These are phyloP conservation scores for Oostethus manadensis DNA, from an alignment of 2,113 vertebrate species.

Conservation along the genomic window DNA sequence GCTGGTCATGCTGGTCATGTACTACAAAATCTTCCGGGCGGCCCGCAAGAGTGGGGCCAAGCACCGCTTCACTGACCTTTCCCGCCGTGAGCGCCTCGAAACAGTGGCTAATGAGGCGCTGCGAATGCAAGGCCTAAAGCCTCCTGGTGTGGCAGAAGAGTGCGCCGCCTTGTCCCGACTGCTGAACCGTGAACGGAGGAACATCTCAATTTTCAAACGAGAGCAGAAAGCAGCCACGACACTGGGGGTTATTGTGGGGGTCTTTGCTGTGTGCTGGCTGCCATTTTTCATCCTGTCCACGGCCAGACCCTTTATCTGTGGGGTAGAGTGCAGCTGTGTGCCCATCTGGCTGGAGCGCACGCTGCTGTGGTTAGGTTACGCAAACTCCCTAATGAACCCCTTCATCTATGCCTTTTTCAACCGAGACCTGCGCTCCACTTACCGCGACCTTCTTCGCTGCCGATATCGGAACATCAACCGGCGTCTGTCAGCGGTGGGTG, in stretches of 20 bases:
- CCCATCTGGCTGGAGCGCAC: conserved; percentile 78
- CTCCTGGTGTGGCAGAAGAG: conserved; percentile 66
- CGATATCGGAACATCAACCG: conserved; percentile 80
- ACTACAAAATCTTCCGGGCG: conserved; percentile 79
- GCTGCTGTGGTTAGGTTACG: conserved; percentile 76
- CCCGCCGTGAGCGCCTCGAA: conserved; percentile 58
- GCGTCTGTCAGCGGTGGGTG: conserved; percentile 74
- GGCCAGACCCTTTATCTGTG: conserved; percentile 75
- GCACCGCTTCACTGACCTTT: conserved; percentile 70
- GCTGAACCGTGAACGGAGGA: conserved; percentile 68
- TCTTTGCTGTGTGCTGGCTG: conserved; percentile 75
- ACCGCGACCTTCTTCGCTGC: conserved; percentile 74
- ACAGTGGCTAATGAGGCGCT: conserved; percentile 64
- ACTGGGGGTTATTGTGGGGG: conserved; percentile 76
- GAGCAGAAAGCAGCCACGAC: conserved; percentile 80
- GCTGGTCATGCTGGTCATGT: conserved; percentile 80
- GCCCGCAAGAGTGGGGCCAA: conserved; percentile 76
- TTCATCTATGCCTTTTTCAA: conserved; percentile 82
- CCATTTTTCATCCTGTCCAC: conserved; percentile 78
- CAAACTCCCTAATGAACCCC: conserved; percentile 79
- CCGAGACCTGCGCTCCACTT: conserved; percentile 76
- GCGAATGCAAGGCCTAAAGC: conserved; percentile 74
- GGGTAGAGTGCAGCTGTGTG: conserved; percentile 77
- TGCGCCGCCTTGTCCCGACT: conserved; percentile 71
- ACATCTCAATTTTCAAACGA: conserved; percentile 79